These are phyloP conservation scores for Pasiphila rectangulata DNA, from an alignment of 2,888 invertebrate genomes.

Conservation along the genomic window DNA sequence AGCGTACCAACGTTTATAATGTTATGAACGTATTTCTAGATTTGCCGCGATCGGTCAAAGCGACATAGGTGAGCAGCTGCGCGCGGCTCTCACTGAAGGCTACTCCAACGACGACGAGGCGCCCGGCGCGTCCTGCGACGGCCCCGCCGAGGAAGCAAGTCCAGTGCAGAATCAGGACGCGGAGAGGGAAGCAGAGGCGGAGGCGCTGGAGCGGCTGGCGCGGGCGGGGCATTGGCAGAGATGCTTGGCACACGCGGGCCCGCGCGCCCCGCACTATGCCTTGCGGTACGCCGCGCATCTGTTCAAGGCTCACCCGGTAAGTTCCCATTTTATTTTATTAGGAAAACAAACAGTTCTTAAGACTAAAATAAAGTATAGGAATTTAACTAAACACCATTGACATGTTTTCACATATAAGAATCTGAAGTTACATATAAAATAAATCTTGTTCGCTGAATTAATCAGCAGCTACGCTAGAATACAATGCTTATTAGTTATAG, in stretches of 20 bases:
- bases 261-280: constrained; percentile 65
- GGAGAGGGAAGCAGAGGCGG: constrained; percentile 39
- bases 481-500: too few relatives aligned
- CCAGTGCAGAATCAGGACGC: constrained; percentile 25
- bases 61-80: constrained; percentile 70
- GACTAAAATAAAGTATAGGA: too few relatives aligned
- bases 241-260: constrained; percentile 66
- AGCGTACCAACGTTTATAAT: neutral
- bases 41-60: constrained; percentile 72
- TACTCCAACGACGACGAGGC: constrained; percentile 48
- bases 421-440: too few relatives aligned
- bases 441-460: too few relatives aligned
- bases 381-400: too few relatives aligned
- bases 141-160: constrained; percentile 44
- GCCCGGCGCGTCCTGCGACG: constrained; percentile 46
- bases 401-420: too few relatives aligned
- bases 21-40: constrained; percentile 34
- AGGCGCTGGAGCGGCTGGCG: constrained; percentile 63
- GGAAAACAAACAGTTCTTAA: neutral
- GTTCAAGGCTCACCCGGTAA: constrained; percentile 63
- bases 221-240: constrained; percentile 73
- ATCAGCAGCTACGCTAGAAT: too few relatives aligned
- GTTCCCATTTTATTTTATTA: neutral
- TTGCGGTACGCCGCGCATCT: constrained; percentile 64
- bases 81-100: constrained; percentile 62